Base-by-base conservation (phyloP, 2,113 vertebrate genomes). In the Alosa alosa region DNA sequence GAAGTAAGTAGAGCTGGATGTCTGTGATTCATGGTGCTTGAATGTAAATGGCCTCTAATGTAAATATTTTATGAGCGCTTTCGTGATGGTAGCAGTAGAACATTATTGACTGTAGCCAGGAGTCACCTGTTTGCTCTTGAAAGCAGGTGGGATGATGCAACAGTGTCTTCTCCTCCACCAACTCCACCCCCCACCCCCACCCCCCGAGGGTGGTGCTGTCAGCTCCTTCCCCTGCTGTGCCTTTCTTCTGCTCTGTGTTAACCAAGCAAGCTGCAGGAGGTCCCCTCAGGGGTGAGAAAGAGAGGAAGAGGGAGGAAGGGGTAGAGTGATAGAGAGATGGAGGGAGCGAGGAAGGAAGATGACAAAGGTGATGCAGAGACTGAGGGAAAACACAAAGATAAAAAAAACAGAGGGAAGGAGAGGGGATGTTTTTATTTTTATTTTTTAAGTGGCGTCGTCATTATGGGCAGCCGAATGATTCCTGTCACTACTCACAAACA, bases 141-240 rank as follows among this genome's bases (percentile, higher is more conserved):
- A 25, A 72, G 64, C 64, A 72, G 64, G 64, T 72, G 64, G 7
- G 25, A n/a, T 72, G 64, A 72, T 72, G 64, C 64, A 72, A 72
- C 64, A 72, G 64, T 72, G 5, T 64, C n/a, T 25, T 4, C 60
- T n/a, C 4, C 22, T 11, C 11, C 9, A 13, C 8, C 57, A 10
- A 20, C 57, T 8, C 22, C 60, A 20, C 20, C 22, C 60, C 20
- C 22, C 60, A 4, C 60, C 22, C 20, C 60, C 60, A 4, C 60
- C 22, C 20, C 20, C 60, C 0, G 17, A 17, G 22, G 22, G n/a
- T n/a, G 60, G 22, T 25, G 6, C 60, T 64, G 60, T 64, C 60
- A n/a, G 60, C 60, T 25, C 22, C 22, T 9, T 25, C 60, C 60
- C n/a, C 64, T 72, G 25, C 64, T 72, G 64, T 13, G 64, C 10